These are phyloP conservation scores for Parnassius apollo DNA, from an alignment of 2,888 invertebrate species.

Conservation along the genomic window DNA sequence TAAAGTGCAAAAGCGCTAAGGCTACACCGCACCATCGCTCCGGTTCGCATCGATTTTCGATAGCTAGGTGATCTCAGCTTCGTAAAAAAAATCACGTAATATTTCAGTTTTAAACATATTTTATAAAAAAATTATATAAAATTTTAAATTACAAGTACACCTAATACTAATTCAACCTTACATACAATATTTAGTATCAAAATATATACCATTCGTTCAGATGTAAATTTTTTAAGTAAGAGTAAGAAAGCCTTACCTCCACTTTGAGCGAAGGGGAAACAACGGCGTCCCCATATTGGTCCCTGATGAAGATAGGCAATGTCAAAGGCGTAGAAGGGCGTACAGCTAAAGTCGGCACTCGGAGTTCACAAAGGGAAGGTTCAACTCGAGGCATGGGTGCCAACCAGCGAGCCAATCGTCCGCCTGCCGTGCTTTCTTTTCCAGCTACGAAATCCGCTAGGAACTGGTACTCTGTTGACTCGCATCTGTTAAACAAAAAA, in stretches of 20 bases:
- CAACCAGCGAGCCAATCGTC: constrained; percentile 95
- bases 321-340: constrained; percentile 79
- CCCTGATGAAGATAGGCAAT: constrained; percentile 88
- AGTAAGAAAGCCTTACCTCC: constrained; percentile 49
- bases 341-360: constrained; percentile 86
- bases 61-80: too few species aligned
- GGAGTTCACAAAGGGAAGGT: constrained; percentile 91
- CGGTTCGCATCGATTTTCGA: too few species aligned
- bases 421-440: constrained; percentile 92
- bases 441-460: constrained; percentile 95
- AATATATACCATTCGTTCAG: too few species aligned
- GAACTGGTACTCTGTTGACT: constrained; percentile 95
- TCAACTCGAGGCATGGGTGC: constrained; percentile 96
- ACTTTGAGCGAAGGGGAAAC: constrained; percentile 92
- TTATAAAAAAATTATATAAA: too few species aligned
- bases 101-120: too few species aligned
- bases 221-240: too few species aligned
- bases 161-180: too few species aligned
- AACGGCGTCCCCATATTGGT: constrained; percentile 95
- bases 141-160: too few species aligned
- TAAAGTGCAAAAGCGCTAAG: too few species aligned
- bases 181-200: too few species aligned
- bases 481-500: constrained; percentile 80
- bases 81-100: too few species aligned
- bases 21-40: too few species aligned